phyloP scores from a whole-genome alignment of 2,888 invertebrate species.

The Perithous albicinctus region DNA sequence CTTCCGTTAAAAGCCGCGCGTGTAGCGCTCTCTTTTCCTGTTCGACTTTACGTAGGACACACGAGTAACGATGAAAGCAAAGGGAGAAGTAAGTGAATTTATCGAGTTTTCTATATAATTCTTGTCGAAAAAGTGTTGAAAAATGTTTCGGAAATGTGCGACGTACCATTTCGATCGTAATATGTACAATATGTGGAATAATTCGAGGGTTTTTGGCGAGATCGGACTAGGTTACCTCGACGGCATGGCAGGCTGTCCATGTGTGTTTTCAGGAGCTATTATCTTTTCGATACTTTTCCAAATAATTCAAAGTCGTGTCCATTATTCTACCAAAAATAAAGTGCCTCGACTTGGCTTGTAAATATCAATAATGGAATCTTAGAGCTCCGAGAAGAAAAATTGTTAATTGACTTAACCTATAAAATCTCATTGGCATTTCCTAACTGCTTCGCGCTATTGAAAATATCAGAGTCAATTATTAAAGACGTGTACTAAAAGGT shows the following conservation, averaged over 20 bases:
- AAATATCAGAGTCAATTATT: neutral
- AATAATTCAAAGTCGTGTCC: neutral
- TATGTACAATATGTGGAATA: neutral
- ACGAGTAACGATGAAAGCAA: slow-evolving; percentile 92
- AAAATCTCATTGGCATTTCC: neutral
- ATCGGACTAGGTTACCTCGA: slow-evolving; percentile 62
- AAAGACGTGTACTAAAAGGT: neutral
- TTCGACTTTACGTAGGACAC: slow-evolving; percentile 74
- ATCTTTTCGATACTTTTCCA: neutral
- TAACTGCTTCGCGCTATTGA: neutral
- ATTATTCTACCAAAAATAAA: neutral
- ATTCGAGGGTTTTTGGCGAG: neutral
- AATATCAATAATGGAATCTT: neutral
- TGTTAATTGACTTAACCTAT: slow-evolving; percentile 1
- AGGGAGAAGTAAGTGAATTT: slow-evolving; percentile 90
- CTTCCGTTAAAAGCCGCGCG: slow-evolving; percentile 55
- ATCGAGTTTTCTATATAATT: slow-evolving; percentile 53
- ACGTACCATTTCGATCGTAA: slow-evolving; percentile 1
- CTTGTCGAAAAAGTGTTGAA: slow-evolving; percentile 37
- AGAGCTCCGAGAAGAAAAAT: neutral
- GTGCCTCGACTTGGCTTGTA: too few species aligned
- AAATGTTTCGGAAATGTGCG: slow-evolving; percentile 15
- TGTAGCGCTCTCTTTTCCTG: slow-evolving; percentile 71
- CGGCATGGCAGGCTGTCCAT: slow-evolving; percentile 66
- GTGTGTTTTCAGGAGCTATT: slow-evolving; percentile 49